phyloP scores from a whole-genome alignment of 2,888 invertebrate genomes.

The Macaria notata region DNA sequence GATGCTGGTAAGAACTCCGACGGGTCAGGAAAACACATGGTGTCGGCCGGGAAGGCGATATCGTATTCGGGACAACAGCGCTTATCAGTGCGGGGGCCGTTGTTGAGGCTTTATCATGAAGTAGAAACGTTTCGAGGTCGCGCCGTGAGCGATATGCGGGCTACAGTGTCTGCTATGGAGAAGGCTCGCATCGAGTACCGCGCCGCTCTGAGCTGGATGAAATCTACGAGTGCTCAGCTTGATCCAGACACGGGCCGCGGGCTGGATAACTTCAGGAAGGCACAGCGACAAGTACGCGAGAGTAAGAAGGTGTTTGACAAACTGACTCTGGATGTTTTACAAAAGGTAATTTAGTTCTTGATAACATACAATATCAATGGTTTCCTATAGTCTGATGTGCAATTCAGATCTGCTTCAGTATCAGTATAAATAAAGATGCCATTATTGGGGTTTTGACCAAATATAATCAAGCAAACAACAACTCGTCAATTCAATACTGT shows the following conservation, averaged over 20 bases:
- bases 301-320: slow-evolving; percentile 96
- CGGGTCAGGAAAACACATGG: slow-evolving; percentile 85
- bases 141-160: slow-evolving; percentile 95
- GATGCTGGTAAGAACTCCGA: slow-evolving; percentile 96
- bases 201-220: slow-evolving; percentile 99
- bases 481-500: too few relatives aligned
- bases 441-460: too few relatives aligned
- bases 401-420: too few relatives aligned
- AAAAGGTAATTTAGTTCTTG: slow-evolving; percentile 84
- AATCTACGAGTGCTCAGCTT: slow-evolving; percentile 95
- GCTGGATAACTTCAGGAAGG: slow-evolving; percentile 97
- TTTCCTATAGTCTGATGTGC: too few relatives aligned
- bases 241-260: slow-evolving; percentile 98
- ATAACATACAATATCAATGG: too few relatives aligned
- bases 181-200: slow-evolving; percentile 97
- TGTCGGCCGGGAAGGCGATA: slow-evolving; percentile 89
- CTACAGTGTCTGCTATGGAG: slow-evolving; percentile 97
- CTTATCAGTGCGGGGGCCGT: slow-evolving; percentile 91
- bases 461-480: too few relatives aligned
- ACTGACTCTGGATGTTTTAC: slow-evolving; percentile 95
- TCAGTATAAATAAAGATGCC: too few relatives aligned
- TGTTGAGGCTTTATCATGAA: slow-evolving; percentile 94
- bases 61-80: slow-evolving; percentile 96
- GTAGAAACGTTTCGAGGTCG: slow-evolving; percentile 98
- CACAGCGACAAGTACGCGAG: slow-evolving; percentile 89